Percentiles rank a stretch among this genome's conserved stretches.
Conservation (phyloP, 2,797 vertebrate species). For the Amniataba percoides region DNA sequence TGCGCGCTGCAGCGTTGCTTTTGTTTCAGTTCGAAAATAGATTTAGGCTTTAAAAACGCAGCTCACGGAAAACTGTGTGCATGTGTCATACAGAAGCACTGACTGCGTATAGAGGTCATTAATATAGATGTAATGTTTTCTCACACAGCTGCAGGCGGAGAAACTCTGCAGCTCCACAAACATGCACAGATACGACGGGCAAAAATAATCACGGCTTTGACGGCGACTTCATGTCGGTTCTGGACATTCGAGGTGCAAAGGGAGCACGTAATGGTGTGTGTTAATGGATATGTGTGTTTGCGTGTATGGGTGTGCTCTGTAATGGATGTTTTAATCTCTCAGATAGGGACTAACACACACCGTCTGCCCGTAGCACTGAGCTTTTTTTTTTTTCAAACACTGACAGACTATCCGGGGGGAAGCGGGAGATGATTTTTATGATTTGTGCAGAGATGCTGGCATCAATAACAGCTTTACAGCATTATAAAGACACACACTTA, state of each 20-base stretch:
- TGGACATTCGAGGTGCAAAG: conserved; percentile 40
- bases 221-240: conserved; percentile 24
- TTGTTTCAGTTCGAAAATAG: conserved; percentile 40
- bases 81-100: conserved; percentile 41
- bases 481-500: conserved; percentile 30
- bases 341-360: conserved; percentile 12
- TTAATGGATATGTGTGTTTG: conserved; percentile 18
- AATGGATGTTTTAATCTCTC: conserved; percentile 67
- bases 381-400: conserved; percentile 23
- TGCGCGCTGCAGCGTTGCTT: conserved; percentile 4
- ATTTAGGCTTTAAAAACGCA: conserved; percentile 33
- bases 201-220: conserved; percentile 52
- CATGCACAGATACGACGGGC: conserved; percentile 16
- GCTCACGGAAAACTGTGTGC: conserved; percentile 21
- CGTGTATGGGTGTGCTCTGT: conserved; percentile 3
- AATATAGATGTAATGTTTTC: conserved; percentile 49
- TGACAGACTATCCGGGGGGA: conserved; percentile 41
- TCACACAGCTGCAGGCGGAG: conserved; percentile 38
- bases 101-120: conserved; percentile 54
- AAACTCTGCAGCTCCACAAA: conserved; percentile 35
- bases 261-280: conserved; percentile 7
- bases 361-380: conserved; percentile 10
- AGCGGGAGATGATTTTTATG: conserved; percentile 47
- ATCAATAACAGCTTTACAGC: conserved; percentile 41
- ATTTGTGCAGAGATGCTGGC: conserved; percentile 48